A percentile compares a stretch with the other conserved stretches of the same genome.
Conservation (phyloP, 2,888 invertebrate genomes). For the Drosophila setosimentum region DNA sequence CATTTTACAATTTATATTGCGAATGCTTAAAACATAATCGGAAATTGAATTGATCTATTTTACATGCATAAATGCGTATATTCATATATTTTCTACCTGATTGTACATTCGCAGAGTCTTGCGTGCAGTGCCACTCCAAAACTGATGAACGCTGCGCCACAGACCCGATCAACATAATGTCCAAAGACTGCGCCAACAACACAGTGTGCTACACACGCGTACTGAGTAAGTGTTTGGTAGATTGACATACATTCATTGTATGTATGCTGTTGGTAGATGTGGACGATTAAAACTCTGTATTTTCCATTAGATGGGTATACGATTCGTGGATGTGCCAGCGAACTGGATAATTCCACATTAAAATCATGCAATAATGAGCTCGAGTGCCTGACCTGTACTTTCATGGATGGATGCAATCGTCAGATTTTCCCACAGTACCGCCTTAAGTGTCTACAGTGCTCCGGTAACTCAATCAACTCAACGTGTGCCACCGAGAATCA, state of each 20-base stretch:
- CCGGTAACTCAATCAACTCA: conserved; percentile 71
- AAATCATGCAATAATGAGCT: conserved; percentile 77
- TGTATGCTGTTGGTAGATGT: neutral
- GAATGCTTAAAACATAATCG: neutral
- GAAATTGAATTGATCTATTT: neutral
- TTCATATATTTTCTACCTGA: neutral
- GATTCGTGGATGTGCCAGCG: conserved; percentile 80
- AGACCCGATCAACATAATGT: conserved; percentile 73
- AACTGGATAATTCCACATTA: conserved; percentile 75
- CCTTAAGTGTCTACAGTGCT: conserved; percentile 80
- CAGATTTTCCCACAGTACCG: conserved; percentile 80
- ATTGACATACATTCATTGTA: neutral
- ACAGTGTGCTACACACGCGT: conserved; percentile 79
- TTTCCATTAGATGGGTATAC: conserved; percentile 75
- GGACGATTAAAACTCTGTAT: neutral
- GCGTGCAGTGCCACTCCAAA: conserved; percentile 82
- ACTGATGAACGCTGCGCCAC: conserved; percentile 78
- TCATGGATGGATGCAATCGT: conserved; percentile 81
- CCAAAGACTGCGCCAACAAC: conserved; percentile 73
- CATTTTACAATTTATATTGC: no score
- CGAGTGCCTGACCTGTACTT: conserved; percentile 77
- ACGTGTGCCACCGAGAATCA: conserved; percentile 75
- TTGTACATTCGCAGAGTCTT: conserved; percentile 68
- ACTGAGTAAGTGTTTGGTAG: conserved; percentile 58
- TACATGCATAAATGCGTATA: neutral